Conservation (phyloP, 2,888 invertebrate species). For the Abscondita cerata region DNA sequence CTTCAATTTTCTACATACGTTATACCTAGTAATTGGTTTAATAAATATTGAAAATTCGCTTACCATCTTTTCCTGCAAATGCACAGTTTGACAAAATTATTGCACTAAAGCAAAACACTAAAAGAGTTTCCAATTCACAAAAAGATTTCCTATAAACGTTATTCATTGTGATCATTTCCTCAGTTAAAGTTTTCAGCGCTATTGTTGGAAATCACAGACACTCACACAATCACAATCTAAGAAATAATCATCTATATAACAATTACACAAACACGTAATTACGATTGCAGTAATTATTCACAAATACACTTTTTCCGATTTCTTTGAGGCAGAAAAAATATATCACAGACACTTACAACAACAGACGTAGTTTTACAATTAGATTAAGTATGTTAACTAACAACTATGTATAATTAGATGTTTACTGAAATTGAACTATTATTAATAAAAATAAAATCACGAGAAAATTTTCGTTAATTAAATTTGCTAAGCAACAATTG, state of each 20-base stretch:
- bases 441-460: background rate
- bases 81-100: slow-evolving; percentile 41
- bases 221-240: slow-evolving; percentile 27
- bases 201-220: slow-evolving; percentile 17
- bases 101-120: slow-evolving; percentile 30
- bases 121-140: slow-evolving; percentile 12
- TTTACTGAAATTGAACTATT: background rate
- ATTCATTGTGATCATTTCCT: slow-evolving; percentile 22
- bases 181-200: background rate
- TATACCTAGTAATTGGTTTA: too few species aligned
- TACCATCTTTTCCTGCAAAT: slow-evolving; percentile 45
- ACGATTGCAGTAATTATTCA: background rate
- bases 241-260: slow-evolving; percentile 22
- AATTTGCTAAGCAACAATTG: background rate
- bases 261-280: slow-evolving; percentile 17
- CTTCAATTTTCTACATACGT: too few species aligned
- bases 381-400: too few species aligned
- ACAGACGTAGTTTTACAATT: background rate
- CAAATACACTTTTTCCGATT: background rate
- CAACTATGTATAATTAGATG: background rate
- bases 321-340: background rate
- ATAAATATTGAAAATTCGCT: slow-evolving; percentile 19
- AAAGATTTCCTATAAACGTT: slow-evolving; percentile 5
- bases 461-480: background rate
- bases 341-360: background rate